Conservation (phyloP, 2,797 vertebrate genomes). For the Holocentrus rufus region DNA sequence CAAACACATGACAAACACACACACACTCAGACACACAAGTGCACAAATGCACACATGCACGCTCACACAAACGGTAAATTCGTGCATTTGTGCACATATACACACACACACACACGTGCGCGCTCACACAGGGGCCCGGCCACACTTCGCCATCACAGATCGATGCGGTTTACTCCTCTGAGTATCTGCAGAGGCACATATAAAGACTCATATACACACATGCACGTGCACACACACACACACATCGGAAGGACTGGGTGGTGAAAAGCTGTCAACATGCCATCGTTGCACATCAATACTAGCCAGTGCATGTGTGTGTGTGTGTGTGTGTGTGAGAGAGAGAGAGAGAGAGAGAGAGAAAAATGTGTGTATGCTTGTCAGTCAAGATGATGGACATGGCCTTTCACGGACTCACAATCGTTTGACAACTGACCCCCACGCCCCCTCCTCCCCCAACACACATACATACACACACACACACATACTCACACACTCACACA, state of each 20-base stretch:
- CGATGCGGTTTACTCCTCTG: slow-evolving; percentile 24
- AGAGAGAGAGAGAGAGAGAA: slow-evolving; percentile 28
- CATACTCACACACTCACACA: slow-evolving; percentile 26
- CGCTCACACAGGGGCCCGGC: slow-evolving; percentile 37
- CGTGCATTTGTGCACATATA: background rate
- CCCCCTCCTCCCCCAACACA: slow-evolving; percentile 22
- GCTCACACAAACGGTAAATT: background rate
- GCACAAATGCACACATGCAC: background rate
- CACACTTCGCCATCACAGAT: slow-evolving; percentile 47
- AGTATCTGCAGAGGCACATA: background rate
- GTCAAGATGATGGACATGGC: slow-evolving; percentile 78
- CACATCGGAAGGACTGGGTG: slow-evolving; percentile 5
- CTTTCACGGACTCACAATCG: slow-evolving; percentile 76
- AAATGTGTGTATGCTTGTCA: slow-evolving; percentile 65
- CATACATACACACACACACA: slow-evolving; percentile 12
- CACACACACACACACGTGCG: slow-evolving; percentile 8
- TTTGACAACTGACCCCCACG: slow-evolving; percentile 76
- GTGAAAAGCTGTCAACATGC: slow-evolving; percentile 38
- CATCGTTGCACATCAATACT: slow-evolving; percentile 46
- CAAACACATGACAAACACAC: slow-evolving; percentile 69
- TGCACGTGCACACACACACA: slow-evolving; percentile 9
- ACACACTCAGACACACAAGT: slow-evolving; percentile 37
- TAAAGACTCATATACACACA: background rate
- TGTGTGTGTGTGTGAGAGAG: slow-evolving; percentile 13
- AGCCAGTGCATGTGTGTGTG: slow-evolving; percentile 39